Evolutionary conservation across 1,140 invertebrate species (phyloP).

Genomic region (Halictus rubicundus): DNA sequence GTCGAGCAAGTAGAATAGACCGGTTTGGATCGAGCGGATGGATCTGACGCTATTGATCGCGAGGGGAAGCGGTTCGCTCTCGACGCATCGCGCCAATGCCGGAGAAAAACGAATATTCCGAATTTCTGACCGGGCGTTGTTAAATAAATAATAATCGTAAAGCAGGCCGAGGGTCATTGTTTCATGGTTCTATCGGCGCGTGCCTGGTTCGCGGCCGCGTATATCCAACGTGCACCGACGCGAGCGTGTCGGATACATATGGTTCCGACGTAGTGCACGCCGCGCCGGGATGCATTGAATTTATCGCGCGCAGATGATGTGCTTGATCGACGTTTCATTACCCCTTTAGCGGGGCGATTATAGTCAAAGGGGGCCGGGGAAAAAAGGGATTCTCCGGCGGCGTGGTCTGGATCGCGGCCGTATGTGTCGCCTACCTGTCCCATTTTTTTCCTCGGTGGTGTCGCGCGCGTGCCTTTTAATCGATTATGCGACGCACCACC

Average conservation of each 20-base stretch:
- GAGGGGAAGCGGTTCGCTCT: neutral
- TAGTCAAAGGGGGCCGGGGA: slow-evolving; percentile 9
- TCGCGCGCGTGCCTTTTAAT: too few relatives aligned
- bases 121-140: neutral
- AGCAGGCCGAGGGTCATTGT: neutral
- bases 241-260: neutral
- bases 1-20: neutral
- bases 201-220: neutral
- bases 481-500: too few relatives aligned
- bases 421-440: too few relatives aligned
- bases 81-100: neutral
- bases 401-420: too few relatives aligned
- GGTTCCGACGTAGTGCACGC: neutral
- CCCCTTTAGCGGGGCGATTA: slow-evolving; percentile 10
- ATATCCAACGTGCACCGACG: neutral
- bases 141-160: slow-evolving; percentile 3
- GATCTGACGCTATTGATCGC: too few relatives aligned
- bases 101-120: too few relatives aligned
- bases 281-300: neutral
- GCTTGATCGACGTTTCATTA: slow-evolving; percentile 38
- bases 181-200: neutral
- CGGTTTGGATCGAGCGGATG: neutral
- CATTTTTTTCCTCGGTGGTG: too few relatives aligned
- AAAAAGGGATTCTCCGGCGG: slow-evolving; percentile 6
- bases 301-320: slow-evolving; percentile 14